Percentiles rank a stretch among this genome's conserved stretches.
Conservation (phyloP, 2,113 vertebrate species). For the Lathamus discolor region DNA sequence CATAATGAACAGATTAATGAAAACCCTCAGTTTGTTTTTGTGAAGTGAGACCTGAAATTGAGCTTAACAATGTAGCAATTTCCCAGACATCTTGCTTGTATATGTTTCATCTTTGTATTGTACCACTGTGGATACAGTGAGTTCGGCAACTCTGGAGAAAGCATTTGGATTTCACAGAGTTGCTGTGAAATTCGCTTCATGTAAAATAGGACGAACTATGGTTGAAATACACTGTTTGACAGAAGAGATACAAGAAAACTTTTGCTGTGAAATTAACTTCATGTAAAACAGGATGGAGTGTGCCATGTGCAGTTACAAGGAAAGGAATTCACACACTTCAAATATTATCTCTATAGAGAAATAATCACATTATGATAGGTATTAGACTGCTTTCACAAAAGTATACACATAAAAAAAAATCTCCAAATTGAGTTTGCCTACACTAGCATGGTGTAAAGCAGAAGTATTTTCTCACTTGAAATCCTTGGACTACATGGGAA, state of each 20-base stretch:
- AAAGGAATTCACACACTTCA: not conserved
- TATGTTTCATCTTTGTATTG: not conserved
- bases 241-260: not conserved
- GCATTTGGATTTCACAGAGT: not conserved
- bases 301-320: rapidly evolving
- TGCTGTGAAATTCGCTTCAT: not conserved
- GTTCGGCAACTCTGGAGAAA: not conserved
- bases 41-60: constrained; percentile 16
- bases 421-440: not conserved
- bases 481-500: not conserved
- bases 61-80: constrained; percentile 24
- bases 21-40: constrained; percentile 15
- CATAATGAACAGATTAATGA: constrained; percentile 43
- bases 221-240: not conserved
- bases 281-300: not conserved
- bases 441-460: not conserved
- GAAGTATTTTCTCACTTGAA: not conserved
- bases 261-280: not conserved
- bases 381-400: not conserved
- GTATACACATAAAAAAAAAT: not conserved
- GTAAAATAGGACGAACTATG: not conserved
- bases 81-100: not conserved
- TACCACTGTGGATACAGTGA: not conserved
- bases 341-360: not conserved
- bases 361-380: not conserved